Percentiles rank a stretch among this genome's conserved stretches.
These are phyloP conservation scores for Agapornis roseicollis DNA, from an alignment of 2,113 vertebrate genomes.

Conservation along the genomic window DNA sequence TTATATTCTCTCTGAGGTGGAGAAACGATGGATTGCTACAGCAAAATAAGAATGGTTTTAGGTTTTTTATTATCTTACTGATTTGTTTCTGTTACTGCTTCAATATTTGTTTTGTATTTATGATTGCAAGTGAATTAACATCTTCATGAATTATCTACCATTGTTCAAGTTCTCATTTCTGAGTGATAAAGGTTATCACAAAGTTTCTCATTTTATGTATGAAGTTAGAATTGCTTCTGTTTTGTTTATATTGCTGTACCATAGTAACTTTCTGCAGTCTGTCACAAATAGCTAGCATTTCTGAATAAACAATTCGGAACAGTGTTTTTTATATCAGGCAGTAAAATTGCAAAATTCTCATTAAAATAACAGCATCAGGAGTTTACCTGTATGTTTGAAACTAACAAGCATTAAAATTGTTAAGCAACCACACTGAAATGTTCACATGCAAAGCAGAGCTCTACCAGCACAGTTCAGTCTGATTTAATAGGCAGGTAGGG, in stretches of 20 bases:
- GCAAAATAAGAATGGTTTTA: rapidly evolving
- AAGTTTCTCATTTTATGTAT: background rate
- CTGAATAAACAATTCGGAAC: background rate
- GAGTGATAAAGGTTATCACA: background rate
- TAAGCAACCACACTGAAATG: background rate
- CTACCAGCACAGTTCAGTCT: background rate
- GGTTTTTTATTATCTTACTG: background rate
- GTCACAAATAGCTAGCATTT: background rate
- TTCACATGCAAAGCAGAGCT: background rate
- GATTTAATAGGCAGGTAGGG: background rate
- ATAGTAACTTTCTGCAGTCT: background rate
- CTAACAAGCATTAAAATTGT: background rate
- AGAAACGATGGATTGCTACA: background rate
- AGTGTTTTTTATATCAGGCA: background rate
- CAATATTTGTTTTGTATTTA: background rate
- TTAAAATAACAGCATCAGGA: background rate
- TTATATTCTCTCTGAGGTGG: background rate
- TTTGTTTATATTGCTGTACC: background rate
- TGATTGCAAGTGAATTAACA: background rate
- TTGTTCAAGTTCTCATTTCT: background rate
- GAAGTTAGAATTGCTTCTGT: background rate
- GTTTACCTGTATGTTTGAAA: background rate
- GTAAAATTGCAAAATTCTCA: background rate
- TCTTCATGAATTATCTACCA: background rate
- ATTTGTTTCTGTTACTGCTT: background rate